These are phyloP conservation scores for Vulpes vulpes DNA, from an alignment of 2,113 vertebrate genomes.

Conservation along the genomic window DNA sequence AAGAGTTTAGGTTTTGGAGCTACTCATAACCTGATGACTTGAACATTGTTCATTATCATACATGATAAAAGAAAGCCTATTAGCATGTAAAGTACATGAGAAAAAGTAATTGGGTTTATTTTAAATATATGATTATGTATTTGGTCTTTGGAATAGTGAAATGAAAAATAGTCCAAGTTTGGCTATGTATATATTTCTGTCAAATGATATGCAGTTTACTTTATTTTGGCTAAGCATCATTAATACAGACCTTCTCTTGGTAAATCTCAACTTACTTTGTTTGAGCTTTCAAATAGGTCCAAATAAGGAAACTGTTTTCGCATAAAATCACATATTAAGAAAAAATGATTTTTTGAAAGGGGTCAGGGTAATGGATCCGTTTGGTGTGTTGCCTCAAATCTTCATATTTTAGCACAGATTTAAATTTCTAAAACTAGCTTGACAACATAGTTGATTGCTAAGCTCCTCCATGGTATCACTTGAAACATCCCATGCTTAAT, in stretches of 20 bases:
- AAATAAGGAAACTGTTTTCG: not conserved
- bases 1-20: too few relatives aligned
- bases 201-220: not conserved
- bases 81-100: slow-evolving; percentile 12
- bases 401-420: not conserved
- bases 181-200: not conserved
- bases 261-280: slow-evolving; percentile 35
- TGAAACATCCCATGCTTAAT: not conserved
- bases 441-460: not conserved
- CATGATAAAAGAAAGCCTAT: too few relatives aligned
- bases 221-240: not conserved
- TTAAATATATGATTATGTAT: not conserved
- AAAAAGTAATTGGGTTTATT: not conserved
- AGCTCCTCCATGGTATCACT: not conserved
- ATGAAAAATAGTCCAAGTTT: not conserved
- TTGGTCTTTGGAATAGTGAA: not conserved
- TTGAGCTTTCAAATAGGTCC: not conserved
- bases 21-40: too few relatives aligned
- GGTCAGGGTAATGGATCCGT: not conserved
- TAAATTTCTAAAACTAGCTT: not conserved
- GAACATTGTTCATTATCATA: too few relatives aligned
- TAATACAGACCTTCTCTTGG: not conserved
- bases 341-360: not conserved
- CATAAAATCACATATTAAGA: slow-evolving; percentile 11
- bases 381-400: not conserved